These are phyloP conservation scores for Crocidura indochinensis DNA, from an alignment of 2,797 vertebrate species.

Conservation along the genomic window DNA sequence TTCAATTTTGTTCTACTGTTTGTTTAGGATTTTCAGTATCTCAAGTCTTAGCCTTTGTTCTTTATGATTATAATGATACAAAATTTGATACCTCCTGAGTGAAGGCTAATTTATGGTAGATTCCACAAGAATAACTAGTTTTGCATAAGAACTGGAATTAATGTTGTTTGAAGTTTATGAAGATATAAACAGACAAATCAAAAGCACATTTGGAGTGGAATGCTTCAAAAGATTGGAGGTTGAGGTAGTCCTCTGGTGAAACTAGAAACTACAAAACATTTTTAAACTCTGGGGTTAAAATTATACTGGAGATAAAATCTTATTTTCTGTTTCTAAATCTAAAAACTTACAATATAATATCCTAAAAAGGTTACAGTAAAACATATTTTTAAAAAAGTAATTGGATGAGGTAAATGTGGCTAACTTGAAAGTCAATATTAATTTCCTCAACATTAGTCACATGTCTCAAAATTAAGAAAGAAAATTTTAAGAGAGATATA, in stretches of 20 bases:
- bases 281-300: conserved; percentile 75
- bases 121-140: conserved; percentile 57
- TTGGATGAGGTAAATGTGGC: conserved; percentile 74
- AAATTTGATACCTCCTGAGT: conserved; percentile 46
- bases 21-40: conserved; percentile 52
- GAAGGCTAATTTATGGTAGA: conserved; percentile 62
- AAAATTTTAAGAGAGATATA: conserved; percentile 73
- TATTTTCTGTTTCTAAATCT: conserved; percentile 76
- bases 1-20: conserved; percentile 57
- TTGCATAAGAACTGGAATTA: not conserved
- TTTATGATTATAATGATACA: conserved; percentile 3
- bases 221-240: conserved; percentile 59
- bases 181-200: conserved; percentile 24
- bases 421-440: conserved; percentile 69
- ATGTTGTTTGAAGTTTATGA: conserved; percentile 54
- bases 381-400: conserved; percentile 58
- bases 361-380: conserved; percentile 64
- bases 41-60: not conserved
- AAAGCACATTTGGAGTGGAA: conserved; percentile 52
- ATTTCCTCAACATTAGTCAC: conserved; percentile 65
- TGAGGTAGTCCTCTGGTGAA: conserved; percentile 52
- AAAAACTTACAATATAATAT: conserved; percentile 69
- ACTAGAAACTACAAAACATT: conserved; percentile 63
- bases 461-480: conserved; percentile 76
- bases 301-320: conserved; percentile 73